Percentiles rank a stretch among this genome's conserved stretches.
Conservation (phyloP, 2,888 invertebrate species). For the Mamestra brassicae region DNA sequence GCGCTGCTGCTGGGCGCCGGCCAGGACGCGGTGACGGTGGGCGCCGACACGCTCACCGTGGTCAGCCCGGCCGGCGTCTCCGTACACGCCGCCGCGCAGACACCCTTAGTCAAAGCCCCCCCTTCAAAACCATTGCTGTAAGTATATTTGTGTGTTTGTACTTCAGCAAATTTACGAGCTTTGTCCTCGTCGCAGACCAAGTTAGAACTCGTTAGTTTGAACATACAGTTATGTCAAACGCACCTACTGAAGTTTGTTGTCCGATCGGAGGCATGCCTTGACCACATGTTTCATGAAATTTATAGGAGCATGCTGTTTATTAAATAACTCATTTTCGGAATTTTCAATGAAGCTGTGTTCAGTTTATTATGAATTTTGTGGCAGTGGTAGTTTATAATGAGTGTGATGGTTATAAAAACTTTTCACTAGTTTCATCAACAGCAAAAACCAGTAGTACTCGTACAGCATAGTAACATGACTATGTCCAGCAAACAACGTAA, state of each 20-base stretch:
- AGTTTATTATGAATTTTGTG: neutral
- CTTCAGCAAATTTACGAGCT: constrained; percentile 46
- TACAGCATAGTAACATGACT: too few species aligned
- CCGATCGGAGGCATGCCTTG: constrained; percentile 50
- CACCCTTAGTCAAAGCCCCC: constrained; percentile 95
- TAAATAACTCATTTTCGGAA: constrained; percentile 24
- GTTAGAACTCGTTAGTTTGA: constrained; percentile 65
- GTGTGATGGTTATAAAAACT: too few species aligned
- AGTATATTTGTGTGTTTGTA: constrained; percentile 75
- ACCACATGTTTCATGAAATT: constrained; percentile 49
- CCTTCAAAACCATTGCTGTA: constrained; percentile 96
- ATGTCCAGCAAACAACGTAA: too few species aligned
- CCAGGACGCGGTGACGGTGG: constrained; percentile 95
- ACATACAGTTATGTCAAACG: constrained; percentile 60
- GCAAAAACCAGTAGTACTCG: too few species aligned
- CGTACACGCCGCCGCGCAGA: constrained; percentile 96
- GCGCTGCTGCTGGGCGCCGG: constrained; percentile 95
- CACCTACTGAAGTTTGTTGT: constrained; percentile 58
- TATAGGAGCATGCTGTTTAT: constrained; percentile 28
- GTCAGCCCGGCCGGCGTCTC: constrained; percentile 96
- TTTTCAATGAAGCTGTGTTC: constrained; percentile 11
- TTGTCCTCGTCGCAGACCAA: constrained; percentile 58
- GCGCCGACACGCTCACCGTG: constrained; percentile 95
- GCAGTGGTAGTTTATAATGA: neutral
- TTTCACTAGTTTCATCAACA: neutral